Evolutionary conservation across 2,797 vertebrate species (phyloP).

Genomic region (Syngnathus acus): DNA sequence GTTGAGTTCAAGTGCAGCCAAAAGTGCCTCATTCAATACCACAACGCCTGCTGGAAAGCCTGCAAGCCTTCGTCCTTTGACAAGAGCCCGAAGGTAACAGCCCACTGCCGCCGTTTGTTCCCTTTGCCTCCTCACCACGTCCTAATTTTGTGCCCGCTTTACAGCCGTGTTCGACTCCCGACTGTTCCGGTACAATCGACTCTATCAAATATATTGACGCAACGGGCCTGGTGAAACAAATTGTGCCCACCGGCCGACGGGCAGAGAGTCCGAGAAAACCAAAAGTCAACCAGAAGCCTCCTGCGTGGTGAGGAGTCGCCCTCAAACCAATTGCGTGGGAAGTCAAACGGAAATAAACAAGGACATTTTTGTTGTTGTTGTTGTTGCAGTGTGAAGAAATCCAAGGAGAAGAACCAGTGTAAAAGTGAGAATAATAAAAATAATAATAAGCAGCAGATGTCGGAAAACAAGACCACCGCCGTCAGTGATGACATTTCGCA

Average conservation of each 20-base stretch:
- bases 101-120: neutral
- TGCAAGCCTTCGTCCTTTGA: slow-evolving; percentile 76
- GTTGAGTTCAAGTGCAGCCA: slow-evolving; percentile 82
- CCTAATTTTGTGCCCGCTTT: slow-evolving; percentile 42
- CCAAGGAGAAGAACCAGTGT: slow-evolving; percentile 73
- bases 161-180: slow-evolving; percentile 84
- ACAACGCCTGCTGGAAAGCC: slow-evolving; percentile 88
- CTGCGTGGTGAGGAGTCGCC: slow-evolving; percentile 75
- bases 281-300: slow-evolving; percentile 75
- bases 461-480: slow-evolving; percentile 19
- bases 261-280: slow-evolving; percentile 58
- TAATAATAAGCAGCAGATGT: slow-evolving; percentile 41
- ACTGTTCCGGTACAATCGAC: slow-evolving; percentile 82
- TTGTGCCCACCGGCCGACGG: slow-evolving; percentile 74
- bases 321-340: neutral
- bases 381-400: slow-evolving; percentile 72
- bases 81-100: slow-evolving; percentile 82
- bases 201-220: slow-evolving; percentile 79
- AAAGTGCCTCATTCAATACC: slow-evolving; percentile 83
- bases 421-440: slow-evolving; percentile 61
- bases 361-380: neutral
- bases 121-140: neutral
- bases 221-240: slow-evolving; percentile 81
- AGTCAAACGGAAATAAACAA: neutral
- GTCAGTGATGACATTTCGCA: slow-evolving; percentile 15